phyloP scores from a whole-genome alignment of 2,888 invertebrate genomes.

The Ramazzottius varieornatus region DNA sequence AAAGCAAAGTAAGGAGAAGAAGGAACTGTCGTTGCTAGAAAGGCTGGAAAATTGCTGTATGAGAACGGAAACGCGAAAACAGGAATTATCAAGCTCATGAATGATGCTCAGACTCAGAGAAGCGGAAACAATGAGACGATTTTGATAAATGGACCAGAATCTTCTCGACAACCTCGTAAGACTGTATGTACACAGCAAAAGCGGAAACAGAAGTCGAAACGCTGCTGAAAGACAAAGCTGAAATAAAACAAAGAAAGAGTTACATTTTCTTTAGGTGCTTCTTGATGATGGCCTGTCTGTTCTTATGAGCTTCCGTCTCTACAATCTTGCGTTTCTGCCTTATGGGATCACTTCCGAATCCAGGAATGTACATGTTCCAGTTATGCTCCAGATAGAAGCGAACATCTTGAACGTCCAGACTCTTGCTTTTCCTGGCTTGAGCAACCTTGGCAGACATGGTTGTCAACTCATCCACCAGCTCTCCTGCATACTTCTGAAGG shows the following conservation, averaged over 20 bases:
- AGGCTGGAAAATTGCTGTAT: no score
- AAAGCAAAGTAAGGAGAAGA: neutral
- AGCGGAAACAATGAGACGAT: no score
- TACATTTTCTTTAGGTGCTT: neutral
- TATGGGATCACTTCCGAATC: neutral
- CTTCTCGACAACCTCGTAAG: no score
- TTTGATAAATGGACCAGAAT: no score
- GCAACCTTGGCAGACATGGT: neutral
- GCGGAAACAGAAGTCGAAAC: no score
- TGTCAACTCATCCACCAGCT: neutral
- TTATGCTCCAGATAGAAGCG: neutral
- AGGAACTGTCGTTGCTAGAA: no score
- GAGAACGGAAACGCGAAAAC: no score
- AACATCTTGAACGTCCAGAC: neutral
- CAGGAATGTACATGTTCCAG: constrained; percentile 2
- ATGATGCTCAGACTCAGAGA: no score
- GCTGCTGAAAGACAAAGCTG: no score
- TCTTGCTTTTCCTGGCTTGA: neutral
- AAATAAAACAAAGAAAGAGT: no score
- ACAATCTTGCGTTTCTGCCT: neutral
- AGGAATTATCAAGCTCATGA: no score
- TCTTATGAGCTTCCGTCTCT: constrained; percentile 1
- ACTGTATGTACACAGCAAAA: no score
- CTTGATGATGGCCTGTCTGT: neutral
- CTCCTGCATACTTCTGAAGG: neutral